phyloP scores from a whole-genome alignment of 2,888 invertebrate species.

The Xylota sylvarum region DNA sequence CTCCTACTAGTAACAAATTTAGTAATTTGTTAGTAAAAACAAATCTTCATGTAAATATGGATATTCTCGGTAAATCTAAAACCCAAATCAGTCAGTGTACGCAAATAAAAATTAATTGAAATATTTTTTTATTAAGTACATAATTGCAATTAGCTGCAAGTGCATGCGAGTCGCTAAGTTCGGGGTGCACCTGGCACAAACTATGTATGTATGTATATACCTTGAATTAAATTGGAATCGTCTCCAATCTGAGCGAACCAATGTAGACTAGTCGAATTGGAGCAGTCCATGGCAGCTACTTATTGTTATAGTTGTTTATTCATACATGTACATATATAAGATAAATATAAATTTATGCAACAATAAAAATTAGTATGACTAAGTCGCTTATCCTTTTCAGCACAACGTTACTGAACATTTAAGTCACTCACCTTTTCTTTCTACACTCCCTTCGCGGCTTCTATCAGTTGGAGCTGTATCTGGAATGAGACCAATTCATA shows the following conservation, averaged over 20 bases:
- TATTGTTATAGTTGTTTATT: slow-evolving; percentile 14
- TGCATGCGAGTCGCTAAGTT: slow-evolving; percentile 63
- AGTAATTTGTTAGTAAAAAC: slow-evolving; percentile 29
- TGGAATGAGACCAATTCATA: slow-evolving; percentile 77
- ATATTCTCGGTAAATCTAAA: slow-evolving; percentile 15
- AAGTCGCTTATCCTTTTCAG: slow-evolving; percentile 11
- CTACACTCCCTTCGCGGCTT: slow-evolving; percentile 84
- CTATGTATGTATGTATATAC: no score
- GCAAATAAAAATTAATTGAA: slow-evolving; percentile 45
- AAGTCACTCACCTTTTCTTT: slow-evolving; percentile 82
- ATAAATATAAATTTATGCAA: slow-evolving; percentile 38
- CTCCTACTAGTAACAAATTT: background rate
- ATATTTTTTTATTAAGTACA: slow-evolving; percentile 18
- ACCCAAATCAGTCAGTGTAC: slow-evolving; percentile 16
- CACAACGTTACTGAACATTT: background rate
- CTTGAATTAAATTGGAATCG: slow-evolving; percentile 81
- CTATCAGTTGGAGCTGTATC: slow-evolving; percentile 83
- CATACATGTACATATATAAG: slow-evolving; percentile 37
- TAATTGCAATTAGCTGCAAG: slow-evolving; percentile 53
- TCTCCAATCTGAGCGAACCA: slow-evolving; percentile 85
- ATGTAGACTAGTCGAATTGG: slow-evolving; percentile 82
- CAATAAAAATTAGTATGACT: slow-evolving; percentile 12
- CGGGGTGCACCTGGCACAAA: slow-evolving; percentile 35
- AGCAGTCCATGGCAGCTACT: slow-evolving; percentile 77
- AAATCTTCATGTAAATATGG: background rate